Evolutionary conservation across 2,797 vertebrate species (phyloP).

Genomic region (Cheracebus regulus): DNA sequence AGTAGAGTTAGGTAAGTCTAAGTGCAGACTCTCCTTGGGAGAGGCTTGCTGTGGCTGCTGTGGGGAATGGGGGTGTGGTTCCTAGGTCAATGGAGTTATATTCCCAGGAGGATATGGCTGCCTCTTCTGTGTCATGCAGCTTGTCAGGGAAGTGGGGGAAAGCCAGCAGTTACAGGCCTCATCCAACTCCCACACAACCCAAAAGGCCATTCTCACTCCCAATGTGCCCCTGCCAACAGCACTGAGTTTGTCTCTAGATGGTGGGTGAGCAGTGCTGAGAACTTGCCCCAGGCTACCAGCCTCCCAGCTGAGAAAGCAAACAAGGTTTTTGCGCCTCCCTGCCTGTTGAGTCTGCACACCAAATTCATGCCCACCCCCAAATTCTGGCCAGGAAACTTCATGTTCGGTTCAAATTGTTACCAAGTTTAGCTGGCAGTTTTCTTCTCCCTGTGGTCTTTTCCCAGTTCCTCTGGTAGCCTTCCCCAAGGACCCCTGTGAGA

Average conservation of each 20-base stretch:
- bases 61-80: background rate
- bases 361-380: background rate
- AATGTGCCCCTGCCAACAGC: background rate
- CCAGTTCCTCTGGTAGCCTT: background rate
- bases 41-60: background rate
- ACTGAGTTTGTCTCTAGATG: background rate
- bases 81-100: background rate
- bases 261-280: background rate
- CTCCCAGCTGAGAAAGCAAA: background rate
- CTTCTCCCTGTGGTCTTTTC: background rate
- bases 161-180: background rate
- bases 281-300: background rate
- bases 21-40: background rate
- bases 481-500: background rate
- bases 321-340: background rate
- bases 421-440: background rate
- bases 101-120: background rate
- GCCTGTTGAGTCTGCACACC: background rate
- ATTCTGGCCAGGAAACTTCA: background rate
- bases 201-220: background rate
- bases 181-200: background rate
- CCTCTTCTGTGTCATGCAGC: background rate
- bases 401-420: background rate
- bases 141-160: background rate
- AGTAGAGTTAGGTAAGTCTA: background rate